Evolutionary conservation across 2,113 vertebrate species (phyloP), one percentile per base, ranked within the genome.

Genomic region (Aix galericulata): DNA sequence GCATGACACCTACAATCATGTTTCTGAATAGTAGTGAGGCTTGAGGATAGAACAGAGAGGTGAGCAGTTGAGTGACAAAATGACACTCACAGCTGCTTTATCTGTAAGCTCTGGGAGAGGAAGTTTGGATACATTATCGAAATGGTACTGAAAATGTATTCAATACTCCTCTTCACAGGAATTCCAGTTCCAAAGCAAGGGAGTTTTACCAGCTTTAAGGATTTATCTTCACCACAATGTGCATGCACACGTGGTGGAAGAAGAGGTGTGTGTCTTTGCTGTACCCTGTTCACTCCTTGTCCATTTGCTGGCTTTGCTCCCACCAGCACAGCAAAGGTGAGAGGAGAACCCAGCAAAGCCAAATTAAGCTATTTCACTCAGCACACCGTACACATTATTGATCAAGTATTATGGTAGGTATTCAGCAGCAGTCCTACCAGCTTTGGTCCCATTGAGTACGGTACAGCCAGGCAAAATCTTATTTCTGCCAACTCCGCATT

Each of bases 321-420:
- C 90, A 89, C 68, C 59, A 87, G 75, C 93, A 78, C 83, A 95
- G 68, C 71, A 75, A 94, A 90, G 10, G 8, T 42, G 58, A 92
- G 34, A 16, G 7, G 73, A 94, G 83, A 91, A 72, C 3, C 62
- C 74, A 91, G 71, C 42, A 89, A 90, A n/a, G 53, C 80, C 23
- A 29, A 96, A 92, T 7, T n/a, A 55, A 92, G 50, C 50, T 92
- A 50, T 94, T 82, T 34, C 38, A 74, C 68, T 95, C 82, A 52
- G n/a, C 73, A 62, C 58, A 46, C 63, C 1, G 0, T 27, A 74
- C 12, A 2, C 53, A 29, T 75, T 89, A 88, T 22, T 82, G 80
- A 94, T 76, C 63, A 59, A 36, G 48, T 55, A 92, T 86, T n/a
- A 76, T 1, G 17, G 34, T 79, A 56, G 46, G 27, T 79, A 82